Evolutionary conservation across 2,888 invertebrate species (phyloP), one percentile per base, ranked within the genome.

Genomic region (Apodemia mormo): DNA sequence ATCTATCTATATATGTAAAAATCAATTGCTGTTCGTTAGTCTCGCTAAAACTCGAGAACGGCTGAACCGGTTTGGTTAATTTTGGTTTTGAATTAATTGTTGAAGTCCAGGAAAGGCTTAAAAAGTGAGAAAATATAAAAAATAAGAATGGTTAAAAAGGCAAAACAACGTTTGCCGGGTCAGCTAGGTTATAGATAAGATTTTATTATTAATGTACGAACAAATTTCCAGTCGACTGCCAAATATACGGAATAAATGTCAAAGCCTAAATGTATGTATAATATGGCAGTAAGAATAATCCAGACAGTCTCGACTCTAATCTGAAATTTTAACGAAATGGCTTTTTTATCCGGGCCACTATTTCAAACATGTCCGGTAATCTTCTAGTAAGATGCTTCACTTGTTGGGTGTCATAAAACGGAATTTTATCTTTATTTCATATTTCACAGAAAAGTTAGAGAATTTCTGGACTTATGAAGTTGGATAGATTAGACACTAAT

Each of bases 311-410:
- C 58, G 67, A 71, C 72, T 73, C 74, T 71, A 70, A 78, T 78
- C 74, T 77, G 68, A 79, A 78, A 78, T 78, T 79, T 76, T 78
- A 78, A 78, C 76, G 76, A 74, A 77, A 77, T 78, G 70, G 75
- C 73, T 77, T 74, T 71, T 75, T 76, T 78, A 76, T 76, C 72
- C 74, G 66, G 43, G 67, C 64, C 73, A 72, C 75, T 73, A 73
- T 69, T 68, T 69, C 61, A 68, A 45, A 70, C 58, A 65, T 52
- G 68, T 22, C 64, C n/a, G 45, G 65, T 65, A 52, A 68, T 52
- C 49, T 68, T 61, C 64, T 68, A 68, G 64, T 64, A 33, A 33
- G 68, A 30, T 56, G 56, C 61, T 33, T 33, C 33, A 61, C 61
- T 61, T 61, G 61, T 61, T 61, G 61, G 61, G 30, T 61, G 61